Evolutionary conservation across 1,140 invertebrate species (phyloP), one percentile per base, ranked within the genome.

Genomic region (Laupala kohalensis): DNA sequence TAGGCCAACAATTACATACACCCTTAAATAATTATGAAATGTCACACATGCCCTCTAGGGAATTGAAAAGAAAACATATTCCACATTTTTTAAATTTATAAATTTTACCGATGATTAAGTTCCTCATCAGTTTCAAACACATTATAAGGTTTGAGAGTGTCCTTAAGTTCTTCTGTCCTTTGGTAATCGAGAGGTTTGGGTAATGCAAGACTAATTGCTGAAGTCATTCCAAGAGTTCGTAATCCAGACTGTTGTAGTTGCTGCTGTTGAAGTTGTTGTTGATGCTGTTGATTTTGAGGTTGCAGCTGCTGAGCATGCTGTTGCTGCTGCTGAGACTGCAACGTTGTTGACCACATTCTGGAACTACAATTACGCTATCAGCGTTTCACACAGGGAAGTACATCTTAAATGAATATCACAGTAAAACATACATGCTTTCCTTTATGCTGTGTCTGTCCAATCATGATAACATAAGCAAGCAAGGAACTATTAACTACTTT

Each of bases 111-210:
- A 79, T 97, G 94, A 79, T 92, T 91, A 73, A 98, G 84, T 81
- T 97, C 95, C 74, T 89, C 87, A 74, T 96, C 93, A 24, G 90
- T 89, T 83, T 98, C 96, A 80, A 96, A 96, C 13, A 97, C 91
- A 78, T 92, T 92, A 81, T 90, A 94, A n/a, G 92, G 91, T 76
- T 88, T 88, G 5, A 98, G 81, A 25, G 89, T 86, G 76, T 93
- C 89, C 76, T 92, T 88, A 15, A 99, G 83, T 76, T 97, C 94
- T 53, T 86, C 86, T 0, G 94, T 95, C 74, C 91, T 87, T 75
- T 89, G 86, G 70, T 92, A 78, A 82, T 99, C 96, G 75, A 89
- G 85, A 2, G 89, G 87, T 79, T 95, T 95, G 23, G 96, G 96
- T 69, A 85, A 86, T 76, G 94, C 93, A 76, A 90, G 83, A 75